Conservation (phyloP, 2,888 invertebrate genomes). For the Philonicus albiceps region DNA sequence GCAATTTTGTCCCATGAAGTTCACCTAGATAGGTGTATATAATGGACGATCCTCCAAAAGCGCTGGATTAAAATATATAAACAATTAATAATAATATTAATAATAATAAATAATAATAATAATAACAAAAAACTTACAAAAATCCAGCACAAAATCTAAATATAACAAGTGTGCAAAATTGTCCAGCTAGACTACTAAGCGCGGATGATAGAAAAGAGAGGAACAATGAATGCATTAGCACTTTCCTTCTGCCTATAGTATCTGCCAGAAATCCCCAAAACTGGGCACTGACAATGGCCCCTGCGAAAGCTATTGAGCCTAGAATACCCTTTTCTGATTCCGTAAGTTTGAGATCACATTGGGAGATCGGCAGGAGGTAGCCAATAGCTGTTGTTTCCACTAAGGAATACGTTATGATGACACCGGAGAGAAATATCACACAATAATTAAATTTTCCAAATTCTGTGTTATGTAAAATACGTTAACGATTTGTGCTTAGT, state of each 20-base stretch:
- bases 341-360: slow-evolving; percentile 62
- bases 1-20: slow-evolving; percentile 63
- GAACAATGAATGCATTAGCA: slow-evolving; percentile 63
- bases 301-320: slow-evolving; percentile 60
- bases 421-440: slow-evolving; percentile 64
- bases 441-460: slow-evolving; percentile 66
- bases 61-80: not conserved
- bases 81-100: no score
- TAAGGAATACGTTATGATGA: slow-evolving; percentile 64
- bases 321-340: slow-evolving; percentile 62
- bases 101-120: not conserved
- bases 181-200: slow-evolving; percentile 64
- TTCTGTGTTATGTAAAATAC: slow-evolving; percentile 56
- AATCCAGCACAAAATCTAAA: slow-evolving; percentile 61
- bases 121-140: not conserved
- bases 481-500: not conserved
- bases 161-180: slow-evolving; percentile 64
- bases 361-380: slow-evolving; percentile 65
- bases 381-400: slow-evolving; percentile 64
- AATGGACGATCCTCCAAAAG: slow-evolving; percentile 58
- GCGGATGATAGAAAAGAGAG: slow-evolving; percentile 63
- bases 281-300: slow-evolving; percentile 66
- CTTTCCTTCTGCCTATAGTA: slow-evolving; percentile 64
- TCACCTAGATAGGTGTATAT: slow-evolving; percentile 66
- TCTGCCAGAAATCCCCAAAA: slow-evolving; percentile 69